These are phyloP conservation scores for Lepus europaeus DNA, from an alignment of 2,113 vertebrate species.

Conservation along the genomic window DNA sequence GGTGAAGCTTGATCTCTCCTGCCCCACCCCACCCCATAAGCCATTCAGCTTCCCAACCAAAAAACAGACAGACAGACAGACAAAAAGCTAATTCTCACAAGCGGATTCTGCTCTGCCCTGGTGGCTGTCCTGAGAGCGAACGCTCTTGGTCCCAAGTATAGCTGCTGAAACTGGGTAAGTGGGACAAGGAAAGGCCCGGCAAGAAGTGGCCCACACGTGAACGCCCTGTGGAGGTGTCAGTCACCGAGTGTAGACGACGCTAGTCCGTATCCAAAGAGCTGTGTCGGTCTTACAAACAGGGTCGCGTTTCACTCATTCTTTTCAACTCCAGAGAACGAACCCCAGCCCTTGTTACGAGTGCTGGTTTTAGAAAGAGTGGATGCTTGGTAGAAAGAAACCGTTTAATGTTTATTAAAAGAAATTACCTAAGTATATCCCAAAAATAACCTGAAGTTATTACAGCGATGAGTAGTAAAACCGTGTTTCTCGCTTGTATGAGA, in stretches of 20 bases:
- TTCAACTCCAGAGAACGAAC: conserved; percentile 37
- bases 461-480: not conserved
- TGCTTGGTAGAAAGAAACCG: conserved; percentile 59
- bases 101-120: not conserved
- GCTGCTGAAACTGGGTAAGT: not conserved
- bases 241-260: not conserved
- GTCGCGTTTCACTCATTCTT: conserved; percentile 36
- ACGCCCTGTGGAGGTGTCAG: not conserved
- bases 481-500: not conserved
- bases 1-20: not conserved
- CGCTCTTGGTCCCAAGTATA: not conserved
- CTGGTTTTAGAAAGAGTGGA: conserved; percentile 42
- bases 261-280: not conserved
- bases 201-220: conserved; percentile 21
- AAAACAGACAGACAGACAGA: too few relatives aligned
- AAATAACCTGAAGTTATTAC: not conserved
- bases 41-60: not conserved
- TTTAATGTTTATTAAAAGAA: conserved; percentile 52
- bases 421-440: conserved; percentile 19
- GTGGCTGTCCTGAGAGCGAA: not conserved
- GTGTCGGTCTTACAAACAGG: conserved; percentile 65
- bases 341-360: conserved; percentile 26
- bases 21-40: too few relatives aligned
- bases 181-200: not conserved
- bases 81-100: not conserved